Evolutionary conservation across 1,140 invertebrate species (phyloP).

Genomic region (Lethocerus indicus): DNA sequence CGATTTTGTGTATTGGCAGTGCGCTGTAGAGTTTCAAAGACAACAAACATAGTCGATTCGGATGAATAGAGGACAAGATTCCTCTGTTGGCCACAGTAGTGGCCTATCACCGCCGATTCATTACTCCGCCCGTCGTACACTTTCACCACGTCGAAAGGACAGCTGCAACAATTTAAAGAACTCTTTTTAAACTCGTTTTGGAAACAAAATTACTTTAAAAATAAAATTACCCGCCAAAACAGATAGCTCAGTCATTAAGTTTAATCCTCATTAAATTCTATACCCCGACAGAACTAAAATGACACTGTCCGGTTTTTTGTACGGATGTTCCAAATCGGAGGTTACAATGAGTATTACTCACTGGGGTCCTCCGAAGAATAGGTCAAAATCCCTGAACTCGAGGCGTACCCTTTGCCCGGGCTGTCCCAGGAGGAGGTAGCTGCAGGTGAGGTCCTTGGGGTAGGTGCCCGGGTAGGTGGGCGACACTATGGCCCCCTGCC

Average conservation of each 20-base stretch:
- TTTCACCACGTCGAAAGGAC: slow-evolving; percentile 95
- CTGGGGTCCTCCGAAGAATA: slow-evolving; percentile 97
- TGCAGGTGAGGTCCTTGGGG: slow-evolving; percentile 86
- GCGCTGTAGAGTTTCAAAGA: slow-evolving; percentile 74
- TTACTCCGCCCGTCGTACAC: slow-evolving; percentile 86
- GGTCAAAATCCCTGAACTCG: slow-evolving; percentile 95
- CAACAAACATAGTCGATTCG: slow-evolving; percentile 69
- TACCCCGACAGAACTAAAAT: background rate
- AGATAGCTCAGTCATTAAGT: background rate
- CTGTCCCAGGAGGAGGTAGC: slow-evolving; percentile 85
- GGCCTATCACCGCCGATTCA: slow-evolving; percentile 77
- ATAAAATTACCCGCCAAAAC: background rate
- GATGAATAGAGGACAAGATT: slow-evolving; percentile 91
- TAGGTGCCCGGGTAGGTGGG: slow-evolving; percentile 98
- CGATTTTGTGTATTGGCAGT: slow-evolving; percentile 84
- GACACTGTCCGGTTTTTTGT: background rate
- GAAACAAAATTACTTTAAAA: background rate
- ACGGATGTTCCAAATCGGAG: background rate
- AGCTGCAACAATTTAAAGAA: slow-evolving; percentile 41
- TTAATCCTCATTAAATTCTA: background rate
- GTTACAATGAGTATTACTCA: slow-evolving; percentile 40
- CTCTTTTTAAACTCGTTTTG: background rate
- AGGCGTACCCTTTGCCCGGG: slow-evolving; percentile 80
- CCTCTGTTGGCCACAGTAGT: slow-evolving; percentile 93
- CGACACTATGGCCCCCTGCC: slow-evolving; percentile 75